phyloP scores from a whole-genome alignment of 2,113 vertebrate species.

The Caloenas nicobarica region DNA sequence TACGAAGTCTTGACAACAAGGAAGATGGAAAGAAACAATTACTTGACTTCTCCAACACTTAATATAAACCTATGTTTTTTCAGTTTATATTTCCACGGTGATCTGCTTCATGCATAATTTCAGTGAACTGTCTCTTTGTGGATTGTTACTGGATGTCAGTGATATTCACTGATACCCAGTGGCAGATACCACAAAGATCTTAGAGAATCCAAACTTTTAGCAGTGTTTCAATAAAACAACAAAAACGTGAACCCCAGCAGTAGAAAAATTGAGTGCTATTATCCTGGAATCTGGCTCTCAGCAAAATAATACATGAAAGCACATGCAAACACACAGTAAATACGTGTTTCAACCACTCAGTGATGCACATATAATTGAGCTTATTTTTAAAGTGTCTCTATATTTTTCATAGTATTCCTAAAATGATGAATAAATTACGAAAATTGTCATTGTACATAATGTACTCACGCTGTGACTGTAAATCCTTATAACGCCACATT shows the following conservation, averaged over 20 bases:
- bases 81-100: neutral
- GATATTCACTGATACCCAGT: neutral
- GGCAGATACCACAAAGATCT: neutral
- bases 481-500: neutral
- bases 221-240: neutral
- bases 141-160: neutral
- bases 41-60: neutral
- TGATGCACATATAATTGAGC: neutral
- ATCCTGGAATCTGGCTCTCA: neutral
- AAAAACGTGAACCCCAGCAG: neutral
- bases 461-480: neutral
- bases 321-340: neutral
- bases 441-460: neutral
- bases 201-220: neutral
- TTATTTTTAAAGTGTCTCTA: neutral
- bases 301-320: neutral
- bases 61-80: neutral
- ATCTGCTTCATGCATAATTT: neutral
- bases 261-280: neutral
- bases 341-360: neutral
- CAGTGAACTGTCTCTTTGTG: neutral
- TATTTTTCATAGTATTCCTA: neutral
- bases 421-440: conserved; percentile 24
- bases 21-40: neutral
- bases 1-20: neutral